These are phyloP conservation scores for Notothenia rossii DNA, from an alignment of 2,113 vertebrate genomes.

Conservation along the genomic window DNA sequence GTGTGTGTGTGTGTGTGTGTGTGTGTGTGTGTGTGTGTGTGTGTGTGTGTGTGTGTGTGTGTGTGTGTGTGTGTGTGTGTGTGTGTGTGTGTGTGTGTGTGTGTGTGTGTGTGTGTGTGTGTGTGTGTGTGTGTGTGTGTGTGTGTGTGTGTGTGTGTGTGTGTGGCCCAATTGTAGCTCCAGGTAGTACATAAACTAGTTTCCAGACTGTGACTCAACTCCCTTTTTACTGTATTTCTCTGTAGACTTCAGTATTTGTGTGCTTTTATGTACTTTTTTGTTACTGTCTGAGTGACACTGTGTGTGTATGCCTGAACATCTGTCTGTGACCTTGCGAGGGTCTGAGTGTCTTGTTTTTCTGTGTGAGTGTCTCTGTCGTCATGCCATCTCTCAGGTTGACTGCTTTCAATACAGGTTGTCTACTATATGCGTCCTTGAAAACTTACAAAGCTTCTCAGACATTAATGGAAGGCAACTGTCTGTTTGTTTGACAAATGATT, in stretches of 20 bases:
- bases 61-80: too few species aligned
- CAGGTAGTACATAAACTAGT: constrained; percentile 67
- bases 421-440: background rate
- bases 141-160: too few species aligned
- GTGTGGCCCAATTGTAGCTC: constrained; percentile 59
- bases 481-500: background rate
- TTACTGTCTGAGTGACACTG: constrained; percentile 19
- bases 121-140: too few species aligned
- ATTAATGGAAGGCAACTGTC: too few species aligned
- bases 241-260: constrained; percentile 14
- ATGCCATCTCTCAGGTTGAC: background rate
- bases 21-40: too few species aligned
- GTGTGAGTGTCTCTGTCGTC: constrained; percentile 8
- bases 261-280: constrained; percentile 1
- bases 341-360: constrained; percentile 10
- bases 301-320: constrained; percentile 40
- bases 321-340: constrained; percentile 13
- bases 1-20: too few species aligned
- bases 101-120: too few species aligned
- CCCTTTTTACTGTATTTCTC: constrained; percentile 29
- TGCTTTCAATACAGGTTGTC: background rate
- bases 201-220: constrained; percentile 66
- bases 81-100: too few species aligned
- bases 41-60: too few species aligned
- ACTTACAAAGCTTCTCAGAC: background rate